A percentile compares a stretch with the other conserved stretches of the same genome.
phyloP scores from a whole-genome alignment of 2,113 vertebrate species.

The Fulmarus glacialis region DNA sequence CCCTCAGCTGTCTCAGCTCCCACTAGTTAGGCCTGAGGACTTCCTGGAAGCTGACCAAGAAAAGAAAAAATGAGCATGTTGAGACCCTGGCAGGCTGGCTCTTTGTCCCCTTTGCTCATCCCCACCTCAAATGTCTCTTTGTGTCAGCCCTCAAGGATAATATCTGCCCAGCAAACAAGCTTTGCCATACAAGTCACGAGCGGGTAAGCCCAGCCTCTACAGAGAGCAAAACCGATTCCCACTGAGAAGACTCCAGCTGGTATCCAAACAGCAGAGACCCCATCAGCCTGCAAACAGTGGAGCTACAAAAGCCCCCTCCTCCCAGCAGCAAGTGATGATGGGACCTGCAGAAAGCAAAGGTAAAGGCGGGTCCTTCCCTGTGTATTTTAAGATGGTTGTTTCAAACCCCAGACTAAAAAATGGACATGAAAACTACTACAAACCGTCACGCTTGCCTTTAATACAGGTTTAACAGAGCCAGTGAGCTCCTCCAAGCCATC shows the following conservation, averaged over 20 bases:
- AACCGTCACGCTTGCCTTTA: background rate
- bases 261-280: background rate
- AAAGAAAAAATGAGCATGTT: background rate
- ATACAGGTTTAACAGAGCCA: background rate
- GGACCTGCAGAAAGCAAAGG: background rate
- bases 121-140: background rate
- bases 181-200: background rate
- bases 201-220: background rate
- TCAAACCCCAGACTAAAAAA: background rate
- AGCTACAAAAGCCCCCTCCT: background rate
- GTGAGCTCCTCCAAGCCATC: fast-evolving
- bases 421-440: background rate
- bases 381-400: background rate
- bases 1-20: background rate
- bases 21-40: background rate
- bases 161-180: slow-evolving; percentile 26
- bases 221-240: background rate
- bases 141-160: background rate
- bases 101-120: background rate
- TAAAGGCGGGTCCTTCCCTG: background rate
- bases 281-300: background rate
- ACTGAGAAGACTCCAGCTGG: background rate
- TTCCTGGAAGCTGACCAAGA: background rate
- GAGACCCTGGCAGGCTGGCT: background rate
- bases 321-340: background rate